Percentiles rank a stretch among this genome's conserved stretches.
These are phyloP conservation scores for Coregonus suidteri DNA, from an alignment of 2,797 vertebrate genomes.

Conservation along the genomic window DNA sequence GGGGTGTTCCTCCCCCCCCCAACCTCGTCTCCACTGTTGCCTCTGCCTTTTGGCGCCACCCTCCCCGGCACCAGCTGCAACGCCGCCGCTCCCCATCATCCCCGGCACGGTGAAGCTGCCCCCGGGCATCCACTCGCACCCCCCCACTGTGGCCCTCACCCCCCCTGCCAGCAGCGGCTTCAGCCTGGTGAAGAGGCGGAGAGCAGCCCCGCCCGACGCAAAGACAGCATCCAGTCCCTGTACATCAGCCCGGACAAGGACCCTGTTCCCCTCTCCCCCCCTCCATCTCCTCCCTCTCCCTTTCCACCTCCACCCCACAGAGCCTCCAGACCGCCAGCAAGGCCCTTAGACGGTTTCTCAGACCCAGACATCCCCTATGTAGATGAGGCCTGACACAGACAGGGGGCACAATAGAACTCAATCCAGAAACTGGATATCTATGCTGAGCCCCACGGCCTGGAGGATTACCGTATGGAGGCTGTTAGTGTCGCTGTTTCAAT, in stretches of 20 bases:
- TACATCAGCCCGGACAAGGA: conserved; percentile 74
- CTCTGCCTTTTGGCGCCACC: conserved; percentile 41
- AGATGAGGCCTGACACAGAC: conserved; percentile 59
- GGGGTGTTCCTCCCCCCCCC: conserved; percentile 29
- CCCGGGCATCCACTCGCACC: conserved; percentile 66
- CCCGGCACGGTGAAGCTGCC: conserved; percentile 87
- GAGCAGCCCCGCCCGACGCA: conserved; percentile 82
- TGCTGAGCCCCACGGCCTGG: neutral
- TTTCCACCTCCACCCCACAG: conserved; percentile 48
- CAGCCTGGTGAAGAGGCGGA: conserved; percentile 62
- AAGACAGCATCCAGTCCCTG: conserved; percentile 87
- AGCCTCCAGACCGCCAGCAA: conserved; percentile 45
- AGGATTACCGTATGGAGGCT: conserved; percentile 17
- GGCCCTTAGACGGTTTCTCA: conserved; percentile 84
- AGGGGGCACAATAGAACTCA: neutral
- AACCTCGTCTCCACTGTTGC: conserved; percentile 27
- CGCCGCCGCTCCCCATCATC: conserved; percentile 85
- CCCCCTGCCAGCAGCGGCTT: conserved; percentile 30
- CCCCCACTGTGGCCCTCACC: conserved; percentile 11
- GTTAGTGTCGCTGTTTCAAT: conserved; percentile 21
- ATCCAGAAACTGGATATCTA: no score
- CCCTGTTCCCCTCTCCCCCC: conserved; percentile 53
- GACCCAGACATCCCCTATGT: conserved; percentile 80
- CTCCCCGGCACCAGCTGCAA: conserved; percentile 74
- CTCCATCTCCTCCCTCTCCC: neutral